Evolutionary conservation across 2,113 vertebrate species (phyloP).

Genomic region (Thunnus thynnus): DNA sequence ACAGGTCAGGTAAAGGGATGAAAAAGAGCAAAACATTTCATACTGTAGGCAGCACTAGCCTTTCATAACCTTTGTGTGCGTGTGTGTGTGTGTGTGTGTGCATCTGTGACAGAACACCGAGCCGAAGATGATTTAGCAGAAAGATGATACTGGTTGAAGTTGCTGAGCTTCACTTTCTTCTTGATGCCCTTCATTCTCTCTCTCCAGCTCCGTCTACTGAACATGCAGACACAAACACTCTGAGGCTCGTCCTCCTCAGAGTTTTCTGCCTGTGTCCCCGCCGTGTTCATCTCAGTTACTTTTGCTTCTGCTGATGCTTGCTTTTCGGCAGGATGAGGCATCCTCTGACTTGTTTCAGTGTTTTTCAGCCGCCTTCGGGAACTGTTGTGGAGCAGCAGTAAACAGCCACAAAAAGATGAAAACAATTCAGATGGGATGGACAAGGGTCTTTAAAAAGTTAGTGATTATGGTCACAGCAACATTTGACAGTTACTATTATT

Average conservation of each 20-base stretch:
- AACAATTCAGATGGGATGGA: not conserved
- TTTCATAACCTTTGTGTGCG: constrained; percentile 29
- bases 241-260: constrained; percentile 15
- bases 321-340: constrained; percentile 6
- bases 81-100: constrained; percentile 14
- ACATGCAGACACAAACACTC: constrained; percentile 22
- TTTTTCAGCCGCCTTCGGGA: constrained; percentile 12
- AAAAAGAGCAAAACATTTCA: not conserved
- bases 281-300: constrained; percentile 37
- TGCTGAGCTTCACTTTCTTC: constrained; percentile 73
- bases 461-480: no score
- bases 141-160: constrained; percentile 72
- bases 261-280: constrained; percentile 32
- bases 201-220: not conserved
- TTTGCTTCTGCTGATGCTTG: constrained; percentile 64
- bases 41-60: constrained; percentile 1
- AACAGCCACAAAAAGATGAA: not conserved
- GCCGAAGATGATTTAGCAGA: constrained; percentile 72
- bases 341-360: constrained; percentile 25
- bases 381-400: constrained; percentile 11
- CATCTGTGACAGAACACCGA: constrained; percentile 9
- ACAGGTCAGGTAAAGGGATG: not conserved
- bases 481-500: no score
- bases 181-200: constrained; percentile 56
- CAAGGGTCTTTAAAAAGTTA: not conserved